These are phyloP conservation scores for Ricordea florida DNA, from an alignment of 92 coral and sea anemone genomes.

Conservation along the genomic window DNA sequence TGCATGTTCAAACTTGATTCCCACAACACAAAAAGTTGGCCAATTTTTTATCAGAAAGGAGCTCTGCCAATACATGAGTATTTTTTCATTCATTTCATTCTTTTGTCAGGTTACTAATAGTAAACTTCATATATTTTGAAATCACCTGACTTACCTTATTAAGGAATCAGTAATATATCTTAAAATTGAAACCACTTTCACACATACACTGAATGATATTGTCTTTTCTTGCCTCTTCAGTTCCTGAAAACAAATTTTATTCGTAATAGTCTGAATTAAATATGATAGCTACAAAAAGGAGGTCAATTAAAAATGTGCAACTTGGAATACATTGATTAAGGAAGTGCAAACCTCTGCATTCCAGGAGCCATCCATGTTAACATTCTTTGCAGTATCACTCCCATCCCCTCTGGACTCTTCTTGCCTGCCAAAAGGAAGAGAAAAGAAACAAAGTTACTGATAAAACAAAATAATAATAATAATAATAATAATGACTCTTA, in stretches of 20 bases:
- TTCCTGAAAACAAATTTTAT: slow-evolving; percentile 84
- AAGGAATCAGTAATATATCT: slow-evolving; percentile 87
- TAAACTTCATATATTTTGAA: no score
- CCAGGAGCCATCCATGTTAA: slow-evolving; percentile 13
- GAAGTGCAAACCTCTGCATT: slow-evolving; percentile 42
- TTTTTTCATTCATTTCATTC: no score
- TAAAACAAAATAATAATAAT: no score
- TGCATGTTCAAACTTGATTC: no score
- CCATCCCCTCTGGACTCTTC: slow-evolving; percentile 32
- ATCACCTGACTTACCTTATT: slow-evolving; percentile 79
- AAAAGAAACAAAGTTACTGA: no score
- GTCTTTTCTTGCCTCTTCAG: slow-evolving; percentile 73
- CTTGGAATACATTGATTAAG: background rate
- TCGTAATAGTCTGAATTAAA: no score
- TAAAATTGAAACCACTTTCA: slow-evolving; percentile 89
- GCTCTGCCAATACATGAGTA: no score
- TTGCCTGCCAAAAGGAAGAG: slow-evolving; percentile 43
- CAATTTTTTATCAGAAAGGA: no score
- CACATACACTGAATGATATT: slow-evolving; percentile 81
- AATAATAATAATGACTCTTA: no score
- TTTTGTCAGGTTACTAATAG: no score
- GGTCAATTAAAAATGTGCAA: background rate
- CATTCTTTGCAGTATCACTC: background rate
- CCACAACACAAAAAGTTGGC: no score
- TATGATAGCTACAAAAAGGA: no score